These are phyloP conservation scores for Entomobrya multifasciata DNA, from an alignment of 2,888 invertebrate species.

Conservation along the genomic window DNA sequence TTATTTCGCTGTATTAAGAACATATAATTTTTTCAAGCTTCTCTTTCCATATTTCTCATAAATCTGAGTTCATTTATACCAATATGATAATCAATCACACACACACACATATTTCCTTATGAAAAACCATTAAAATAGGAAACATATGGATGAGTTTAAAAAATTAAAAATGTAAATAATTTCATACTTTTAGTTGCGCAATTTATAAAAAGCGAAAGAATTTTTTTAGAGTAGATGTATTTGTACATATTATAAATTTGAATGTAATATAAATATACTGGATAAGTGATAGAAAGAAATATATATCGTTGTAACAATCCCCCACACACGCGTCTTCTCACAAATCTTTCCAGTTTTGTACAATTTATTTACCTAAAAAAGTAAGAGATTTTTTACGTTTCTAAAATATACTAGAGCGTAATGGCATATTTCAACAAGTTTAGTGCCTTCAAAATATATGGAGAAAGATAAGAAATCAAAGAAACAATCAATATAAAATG, in stretches of 20 bases:
- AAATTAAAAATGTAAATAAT: no score
- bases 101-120: no score
- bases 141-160: no score
- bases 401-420: neutral
- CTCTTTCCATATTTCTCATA: no score
- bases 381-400: no score
- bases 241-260: neutral
- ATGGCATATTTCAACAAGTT: constrained; percentile 41
- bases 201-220: neutral
- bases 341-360: constrained; percentile 55
- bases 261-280: neutral
- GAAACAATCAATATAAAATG: constrained; percentile 17
- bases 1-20: neutral
- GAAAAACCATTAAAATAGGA: no score
- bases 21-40: no score
- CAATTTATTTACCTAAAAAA: constrained; percentile 8
- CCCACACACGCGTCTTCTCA: constrained; percentile 69
- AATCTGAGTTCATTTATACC: constrained; percentile 15
- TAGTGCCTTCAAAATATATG: constrained; percentile 37
- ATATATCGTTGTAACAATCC: constrained; percentile 32
- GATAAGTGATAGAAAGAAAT: neutral
- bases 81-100: constrained; percentile 2
- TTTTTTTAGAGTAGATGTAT: neutral
- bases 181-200: no score
- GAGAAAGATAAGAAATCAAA: neutral